These are phyloP conservation scores for Rhadina sibilatrix DNA, from an alignment of 2,113 vertebrate genomes.

Conservation along the genomic window DNA sequence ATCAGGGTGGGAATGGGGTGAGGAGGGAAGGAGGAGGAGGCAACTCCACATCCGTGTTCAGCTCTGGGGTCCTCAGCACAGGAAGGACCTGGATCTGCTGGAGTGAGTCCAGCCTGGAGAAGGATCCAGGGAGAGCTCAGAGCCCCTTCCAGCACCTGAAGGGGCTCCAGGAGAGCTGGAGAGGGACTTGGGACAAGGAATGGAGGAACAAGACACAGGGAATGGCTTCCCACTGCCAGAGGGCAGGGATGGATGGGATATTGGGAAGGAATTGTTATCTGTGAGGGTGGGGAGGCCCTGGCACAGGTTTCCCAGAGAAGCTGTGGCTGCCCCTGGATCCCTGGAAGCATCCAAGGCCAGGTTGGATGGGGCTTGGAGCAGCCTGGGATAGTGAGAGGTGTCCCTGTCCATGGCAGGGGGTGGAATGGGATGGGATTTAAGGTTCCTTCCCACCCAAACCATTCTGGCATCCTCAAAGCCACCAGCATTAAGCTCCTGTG, in stretches of 20 bases:
- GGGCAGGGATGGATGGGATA: background rate
- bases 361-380: rapidly evolving
- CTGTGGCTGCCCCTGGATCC: background rate
- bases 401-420: background rate
- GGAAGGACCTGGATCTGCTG: background rate
- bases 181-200: background rate
- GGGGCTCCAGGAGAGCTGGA: background rate
- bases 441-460: background rate
- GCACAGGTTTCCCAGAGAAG: rapidly evolving
- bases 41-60: rapidly evolving
- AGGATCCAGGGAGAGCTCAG: background rate
- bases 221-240: background rate
- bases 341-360: background rate
- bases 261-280: rapidly evolving
- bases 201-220: background rate
- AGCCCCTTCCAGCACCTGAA: background rate
- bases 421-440: rapidly evolving
- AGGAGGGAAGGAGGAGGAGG: background rate
- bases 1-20: background rate
- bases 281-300: rapidly evolving
- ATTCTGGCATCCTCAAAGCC: background rate
- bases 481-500: too few species aligned
- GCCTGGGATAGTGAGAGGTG: rapidly evolving
- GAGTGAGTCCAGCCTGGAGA: background rate
- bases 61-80: background rate